A percentile compares a stretch with the other conserved stretches of the same genome.
Conservation (phyloP, 2,113 vertebrate species). For the Solenodon paradoxus region DNA sequence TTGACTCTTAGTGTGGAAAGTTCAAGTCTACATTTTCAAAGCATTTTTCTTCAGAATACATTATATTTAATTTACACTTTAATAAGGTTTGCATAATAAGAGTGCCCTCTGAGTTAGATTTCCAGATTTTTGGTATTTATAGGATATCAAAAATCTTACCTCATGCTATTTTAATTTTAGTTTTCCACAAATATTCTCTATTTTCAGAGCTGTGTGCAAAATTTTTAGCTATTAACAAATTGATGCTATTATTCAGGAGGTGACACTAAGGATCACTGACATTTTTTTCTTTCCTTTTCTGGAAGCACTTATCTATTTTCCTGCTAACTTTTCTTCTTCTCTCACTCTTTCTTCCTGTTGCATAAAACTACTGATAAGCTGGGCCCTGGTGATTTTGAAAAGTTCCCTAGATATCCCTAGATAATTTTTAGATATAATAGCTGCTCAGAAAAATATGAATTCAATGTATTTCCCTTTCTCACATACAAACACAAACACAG, state of each 20-base stretch:
- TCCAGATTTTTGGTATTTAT: constrained; percentile 16
- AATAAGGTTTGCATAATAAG: constrained; percentile 37
- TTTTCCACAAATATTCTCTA: constrained; percentile 15
- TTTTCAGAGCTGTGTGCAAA: constrained; percentile 10
- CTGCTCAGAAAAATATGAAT: not conserved
- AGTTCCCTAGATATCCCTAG: not conserved
- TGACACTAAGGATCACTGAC: not conserved
- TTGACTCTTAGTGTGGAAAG: constrained; percentile 14
- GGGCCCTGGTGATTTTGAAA: not conserved
- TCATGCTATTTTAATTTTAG: constrained; percentile 5
- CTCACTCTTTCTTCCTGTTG: no score
- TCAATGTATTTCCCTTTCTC: constrained; percentile 18
- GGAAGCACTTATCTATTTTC: not conserved
- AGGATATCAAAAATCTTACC: constrained; percentile 2
- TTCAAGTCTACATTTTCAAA: constrained; percentile 25
- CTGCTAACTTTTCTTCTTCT: no score
- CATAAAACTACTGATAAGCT: not conserved
- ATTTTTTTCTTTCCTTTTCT: not conserved
- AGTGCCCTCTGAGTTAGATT: not conserved
- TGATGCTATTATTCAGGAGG: not conserved
- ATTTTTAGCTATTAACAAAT: not conserved
- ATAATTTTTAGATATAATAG: no score
- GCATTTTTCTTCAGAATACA: not conserved
- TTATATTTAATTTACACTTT: constrained; percentile 42
- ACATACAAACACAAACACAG: not conserved